These are phyloP conservation scores for Emys orbicularis DNA, from an alignment of 2,797 vertebrate genomes.

Conservation along the genomic window DNA sequence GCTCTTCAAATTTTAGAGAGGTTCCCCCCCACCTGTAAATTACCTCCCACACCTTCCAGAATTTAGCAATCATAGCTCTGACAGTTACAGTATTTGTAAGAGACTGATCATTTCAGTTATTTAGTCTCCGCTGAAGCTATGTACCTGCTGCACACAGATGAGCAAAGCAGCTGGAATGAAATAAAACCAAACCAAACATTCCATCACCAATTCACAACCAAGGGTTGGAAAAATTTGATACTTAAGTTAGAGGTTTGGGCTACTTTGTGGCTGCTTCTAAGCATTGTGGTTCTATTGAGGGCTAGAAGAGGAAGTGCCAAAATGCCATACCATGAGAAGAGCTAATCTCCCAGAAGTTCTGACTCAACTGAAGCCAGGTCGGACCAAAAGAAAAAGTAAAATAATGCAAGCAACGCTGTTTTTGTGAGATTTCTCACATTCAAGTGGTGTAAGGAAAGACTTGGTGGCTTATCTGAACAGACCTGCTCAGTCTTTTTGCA, in stretches of 20 bases:
- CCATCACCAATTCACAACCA: background rate
- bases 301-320: background rate
- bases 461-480: background rate
- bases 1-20: background rate
- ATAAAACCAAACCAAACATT: background rate
- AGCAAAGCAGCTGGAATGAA: background rate
- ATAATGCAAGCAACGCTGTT: accelerated
- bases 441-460: accelerated
- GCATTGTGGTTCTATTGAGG: background rate
- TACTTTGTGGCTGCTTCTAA: background rate
- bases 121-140: background rate
- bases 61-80: background rate
- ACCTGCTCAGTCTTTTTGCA: accelerated
- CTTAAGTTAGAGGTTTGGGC: background rate
- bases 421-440: background rate
- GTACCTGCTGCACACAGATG: background rate
- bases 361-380: background rate
- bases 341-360: background rate
- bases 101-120: background rate
- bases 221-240: background rate
- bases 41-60: background rate
- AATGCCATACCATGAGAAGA: background rate
- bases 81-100: background rate
- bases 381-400: background rate
- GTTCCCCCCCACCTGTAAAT: background rate